These are phyloP conservation scores for Elegia similella DNA, from an alignment of 2,888 invertebrate species.

Conservation along the genomic window DNA sequence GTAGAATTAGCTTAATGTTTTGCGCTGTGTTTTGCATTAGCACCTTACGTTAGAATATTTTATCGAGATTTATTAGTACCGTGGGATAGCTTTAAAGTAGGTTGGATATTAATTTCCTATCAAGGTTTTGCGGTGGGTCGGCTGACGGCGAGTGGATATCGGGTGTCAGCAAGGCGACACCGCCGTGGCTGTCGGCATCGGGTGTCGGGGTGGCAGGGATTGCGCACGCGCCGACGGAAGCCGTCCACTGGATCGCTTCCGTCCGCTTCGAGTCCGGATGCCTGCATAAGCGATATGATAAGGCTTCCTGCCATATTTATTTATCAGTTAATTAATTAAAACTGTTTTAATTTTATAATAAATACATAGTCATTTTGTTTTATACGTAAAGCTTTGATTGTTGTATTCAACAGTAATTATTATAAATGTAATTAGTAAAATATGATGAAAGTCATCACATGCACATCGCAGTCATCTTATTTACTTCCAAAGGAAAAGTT, in stretches of 20 bases:
- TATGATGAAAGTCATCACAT: no score
- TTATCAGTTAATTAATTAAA: constrained; percentile 17
- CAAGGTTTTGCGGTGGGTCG: constrained; percentile 27
- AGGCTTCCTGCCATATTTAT: constrained; percentile 54
- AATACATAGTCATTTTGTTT: no score
- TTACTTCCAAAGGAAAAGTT: no score
- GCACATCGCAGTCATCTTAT: no score
- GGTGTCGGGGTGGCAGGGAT: constrained; percentile 44
- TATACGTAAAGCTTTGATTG: no score
- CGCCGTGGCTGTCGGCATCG: constrained; percentile 38
- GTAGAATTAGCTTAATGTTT: constrained; percentile 48
- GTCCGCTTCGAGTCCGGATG: constrained; percentile 43
- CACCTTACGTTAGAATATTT: constrained; percentile 26
- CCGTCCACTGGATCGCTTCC: constrained; percentile 59
- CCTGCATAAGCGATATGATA: constrained; percentile 53
- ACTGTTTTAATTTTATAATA: neutral
- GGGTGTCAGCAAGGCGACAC: constrained; percentile 47
- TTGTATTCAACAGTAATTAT: no score
- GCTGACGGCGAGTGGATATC: constrained; percentile 42
- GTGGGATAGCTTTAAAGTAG: constrained; percentile 9
- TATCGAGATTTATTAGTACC: constrained; percentile 14
- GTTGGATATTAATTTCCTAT: constrained; percentile 18
- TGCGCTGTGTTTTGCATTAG: constrained; percentile 31
- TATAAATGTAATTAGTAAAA: no score
- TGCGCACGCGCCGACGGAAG: constrained; percentile 73